phyloP scores from a whole-genome alignment of 2,888 invertebrate genomes.

The Clivina fossor region DNA sequence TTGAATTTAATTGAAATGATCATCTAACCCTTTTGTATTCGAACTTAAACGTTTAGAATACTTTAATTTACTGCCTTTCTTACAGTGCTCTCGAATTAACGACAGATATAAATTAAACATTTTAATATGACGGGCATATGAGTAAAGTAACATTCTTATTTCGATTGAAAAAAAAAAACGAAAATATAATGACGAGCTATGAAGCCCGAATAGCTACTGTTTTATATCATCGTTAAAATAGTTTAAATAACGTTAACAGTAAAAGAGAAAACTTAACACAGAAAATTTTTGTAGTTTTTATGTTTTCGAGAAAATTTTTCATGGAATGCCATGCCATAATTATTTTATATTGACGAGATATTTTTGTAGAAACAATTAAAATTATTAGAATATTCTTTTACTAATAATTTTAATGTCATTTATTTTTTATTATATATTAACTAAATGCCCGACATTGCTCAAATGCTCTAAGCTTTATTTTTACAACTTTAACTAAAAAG shows the following conservation, averaged over 20 bases:
- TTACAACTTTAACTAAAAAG: too few species aligned
- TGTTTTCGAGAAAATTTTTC: too few species aligned
- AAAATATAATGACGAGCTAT: slow-evolving; percentile 20
- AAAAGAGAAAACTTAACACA: neutral
- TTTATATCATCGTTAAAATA: slow-evolving; percentile 27
- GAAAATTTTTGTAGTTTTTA: too few species aligned
- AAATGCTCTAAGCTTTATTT: too few species aligned
- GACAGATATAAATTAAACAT: slow-evolving; percentile 27
- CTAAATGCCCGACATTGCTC: too few species aligned
- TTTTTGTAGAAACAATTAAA: too few species aligned
- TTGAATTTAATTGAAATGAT: slow-evolving; percentile 13
- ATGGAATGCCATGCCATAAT: too few species aligned
- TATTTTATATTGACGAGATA: too few species aligned
- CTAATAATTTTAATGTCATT: too few species aligned
- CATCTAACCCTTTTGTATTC: slow-evolving; percentile 8
- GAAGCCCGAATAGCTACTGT: slow-evolving; percentile 18
- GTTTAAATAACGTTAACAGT: slow-evolving; percentile 8
- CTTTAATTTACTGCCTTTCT: slow-evolving; percentile 27
- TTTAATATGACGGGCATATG: slow-evolving; percentile 22
- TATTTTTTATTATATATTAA: too few species aligned
- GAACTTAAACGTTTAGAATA: slow-evolving; percentile 15
- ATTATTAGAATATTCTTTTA: too few species aligned
- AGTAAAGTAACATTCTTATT: slow-evolving; percentile 14
- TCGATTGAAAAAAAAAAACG: slow-evolving; percentile 20
- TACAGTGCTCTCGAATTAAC: slow-evolving; percentile 23